phyloP scores from a whole-genome alignment of 2,797 vertebrate genomes.

The Corythornis leucogaster region DNA sequence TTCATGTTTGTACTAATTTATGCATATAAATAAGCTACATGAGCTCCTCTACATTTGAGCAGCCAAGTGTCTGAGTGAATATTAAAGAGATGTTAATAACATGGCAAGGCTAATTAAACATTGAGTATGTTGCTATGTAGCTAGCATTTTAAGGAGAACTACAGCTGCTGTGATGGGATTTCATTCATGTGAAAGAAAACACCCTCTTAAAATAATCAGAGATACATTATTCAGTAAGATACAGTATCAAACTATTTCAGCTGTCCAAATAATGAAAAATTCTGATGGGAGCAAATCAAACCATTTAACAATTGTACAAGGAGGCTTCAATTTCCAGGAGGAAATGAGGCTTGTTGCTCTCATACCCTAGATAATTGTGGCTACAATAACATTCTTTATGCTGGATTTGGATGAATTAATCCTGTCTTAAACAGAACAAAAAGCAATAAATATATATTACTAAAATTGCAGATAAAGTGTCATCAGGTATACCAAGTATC shows the following conservation, averaged over 20 bases:
- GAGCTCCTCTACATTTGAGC: conserved; percentile 8
- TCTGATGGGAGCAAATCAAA: conserved; percentile 11
- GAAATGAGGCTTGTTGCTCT: neutral
- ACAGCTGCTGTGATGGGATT: conserved; percentile 39
- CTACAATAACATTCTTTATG: neutral
- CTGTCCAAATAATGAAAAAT: conserved; percentile 16
- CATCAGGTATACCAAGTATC: neutral
- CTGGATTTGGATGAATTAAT: neutral
- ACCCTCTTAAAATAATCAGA: conserved; percentile 26
- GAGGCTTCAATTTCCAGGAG: neutral
- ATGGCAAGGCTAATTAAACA: conserved; percentile 50
- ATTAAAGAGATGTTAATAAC: conserved; percentile 53
- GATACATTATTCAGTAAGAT: conserved; percentile 27
- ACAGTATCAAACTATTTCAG: conserved; percentile 20
- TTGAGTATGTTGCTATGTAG: conserved; percentile 9
- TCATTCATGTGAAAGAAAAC: conserved; percentile 12
- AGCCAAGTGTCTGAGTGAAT: conserved; percentile 29
- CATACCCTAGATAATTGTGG: neutral
- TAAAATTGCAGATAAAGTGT: neutral
- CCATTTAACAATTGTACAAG: neutral
- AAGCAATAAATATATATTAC: neutral
- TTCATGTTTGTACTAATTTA: neutral
- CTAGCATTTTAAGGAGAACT: conserved; percentile 39
- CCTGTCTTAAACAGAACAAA: neutral
- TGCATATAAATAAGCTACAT: conserved; percentile 24